A percentile compares a stretch with the other conserved stretches of the same genome.
Conservation (phyloP, 1,140 invertebrate genomes). For the Drosophila simulans region DNA sequence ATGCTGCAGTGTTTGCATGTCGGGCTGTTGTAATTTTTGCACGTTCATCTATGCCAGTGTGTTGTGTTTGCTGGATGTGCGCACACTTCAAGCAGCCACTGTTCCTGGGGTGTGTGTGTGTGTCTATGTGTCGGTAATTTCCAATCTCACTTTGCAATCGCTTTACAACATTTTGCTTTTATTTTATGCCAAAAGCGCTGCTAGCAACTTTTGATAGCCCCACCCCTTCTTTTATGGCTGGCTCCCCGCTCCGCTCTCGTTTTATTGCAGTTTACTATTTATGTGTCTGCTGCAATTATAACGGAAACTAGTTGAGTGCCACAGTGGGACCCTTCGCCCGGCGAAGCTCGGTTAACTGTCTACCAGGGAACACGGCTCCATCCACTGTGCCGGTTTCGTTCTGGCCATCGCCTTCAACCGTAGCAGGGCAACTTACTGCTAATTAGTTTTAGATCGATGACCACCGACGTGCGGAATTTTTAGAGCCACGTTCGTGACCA, state of each 20-base stretch:
- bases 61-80: constrained; percentile 17
- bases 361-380: not conserved
- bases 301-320: constrained; percentile 79
- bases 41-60: constrained; percentile 60
- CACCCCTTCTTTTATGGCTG: constrained; percentile 13
- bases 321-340: constrained; percentile 62
- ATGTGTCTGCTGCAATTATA: constrained; percentile 84
- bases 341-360: not conserved
- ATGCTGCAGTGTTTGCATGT: constrained; percentile 57
- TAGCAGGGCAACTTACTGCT: constrained; percentile 63
- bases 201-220: constrained; percentile 70
- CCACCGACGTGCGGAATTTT: constrained; percentile 42
- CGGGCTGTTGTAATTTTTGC: constrained; percentile 77
- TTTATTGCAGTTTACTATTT: constrained; percentile 82
- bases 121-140: constrained; percentile 78
- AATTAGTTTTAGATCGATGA: constrained; percentile 82
- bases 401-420: constrained; percentile 3
- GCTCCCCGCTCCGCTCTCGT: constrained; percentile 40
- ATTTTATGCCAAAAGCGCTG: constrained; percentile 77
- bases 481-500: constrained; percentile 11
- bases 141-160: constrained; percentile 82
- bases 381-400: constrained; percentile 16
- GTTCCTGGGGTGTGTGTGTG: constrained; percentile 9
- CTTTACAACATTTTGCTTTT: constrained; percentile 83
- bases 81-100: constrained; percentile 7